These are phyloP conservation scores for Cephalopachus bancanus DNA, from an alignment of 2,797 vertebrate genomes.

Conservation along the genomic window DNA sequence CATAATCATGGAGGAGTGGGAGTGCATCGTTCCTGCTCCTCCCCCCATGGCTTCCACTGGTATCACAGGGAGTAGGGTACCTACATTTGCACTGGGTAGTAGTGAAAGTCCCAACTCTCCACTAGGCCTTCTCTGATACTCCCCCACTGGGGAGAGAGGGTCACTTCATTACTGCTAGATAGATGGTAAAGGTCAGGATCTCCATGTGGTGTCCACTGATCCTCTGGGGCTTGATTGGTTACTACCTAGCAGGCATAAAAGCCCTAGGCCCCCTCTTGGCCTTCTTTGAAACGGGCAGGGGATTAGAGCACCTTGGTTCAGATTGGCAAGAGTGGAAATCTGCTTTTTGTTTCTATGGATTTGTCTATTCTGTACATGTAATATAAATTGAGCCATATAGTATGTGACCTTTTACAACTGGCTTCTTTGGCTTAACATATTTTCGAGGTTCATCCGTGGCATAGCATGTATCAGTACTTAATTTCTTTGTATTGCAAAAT, in stretches of 20 bases:
- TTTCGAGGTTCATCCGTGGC: neutral
- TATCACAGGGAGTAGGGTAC: neutral
- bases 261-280: neutral
- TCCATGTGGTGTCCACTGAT: neutral
- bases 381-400: neutral
- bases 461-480: neutral
- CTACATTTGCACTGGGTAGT: neutral
- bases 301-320: neutral
- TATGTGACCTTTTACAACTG: neutral
- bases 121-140: neutral
- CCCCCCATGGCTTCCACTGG: neutral
- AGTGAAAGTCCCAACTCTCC: neutral
- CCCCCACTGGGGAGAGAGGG: neutral
- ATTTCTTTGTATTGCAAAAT: conserved; percentile 20
- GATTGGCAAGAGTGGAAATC: neutral
- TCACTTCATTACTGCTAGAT: neutral
- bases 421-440: neutral
- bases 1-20: neutral
- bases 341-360: conserved; percentile 7
- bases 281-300: neutral
- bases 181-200: neutral
- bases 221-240: neutral
- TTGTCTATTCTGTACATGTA: neutral
- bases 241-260: neutral
- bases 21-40: neutral